Percentiles rank a stretch among this genome's conserved stretches.
Conservation (phyloP, 2,888 invertebrate genomes). For the Icerya purchasi region DNA sequence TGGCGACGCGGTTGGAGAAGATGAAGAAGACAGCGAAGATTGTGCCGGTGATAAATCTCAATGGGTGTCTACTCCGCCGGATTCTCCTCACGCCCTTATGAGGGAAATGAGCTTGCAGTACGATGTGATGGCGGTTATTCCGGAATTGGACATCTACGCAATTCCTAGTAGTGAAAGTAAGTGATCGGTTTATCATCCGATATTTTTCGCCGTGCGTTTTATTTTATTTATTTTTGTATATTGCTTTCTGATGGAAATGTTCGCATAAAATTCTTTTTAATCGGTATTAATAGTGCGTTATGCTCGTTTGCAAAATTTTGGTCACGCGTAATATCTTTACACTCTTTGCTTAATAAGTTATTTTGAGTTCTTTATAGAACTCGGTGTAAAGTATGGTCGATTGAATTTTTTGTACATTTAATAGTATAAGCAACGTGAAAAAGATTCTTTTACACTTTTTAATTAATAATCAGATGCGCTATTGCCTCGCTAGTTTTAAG, state of each 20-base stretch:
- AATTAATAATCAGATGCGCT: too few relatives aligned
- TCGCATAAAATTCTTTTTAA: background rate
- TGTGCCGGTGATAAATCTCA: constrained; percentile 30
- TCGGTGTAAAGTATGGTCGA: too few relatives aligned
- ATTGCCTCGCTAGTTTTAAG: too few relatives aligned
- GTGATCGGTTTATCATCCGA: constrained; percentile 14
- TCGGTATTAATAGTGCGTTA: too few relatives aligned
- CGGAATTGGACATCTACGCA: constrained; percentile 87
- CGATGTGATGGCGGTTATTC: constrained; percentile 57
- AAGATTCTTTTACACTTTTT: too few relatives aligned
- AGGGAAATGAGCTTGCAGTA: constrained; percentile 52
- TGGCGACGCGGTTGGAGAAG: constrained; percentile 40
- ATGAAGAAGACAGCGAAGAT: constrained; percentile 41
- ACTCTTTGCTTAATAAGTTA: too few relatives aligned
- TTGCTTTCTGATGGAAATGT: background rate
- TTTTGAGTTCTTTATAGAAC: too few relatives aligned
- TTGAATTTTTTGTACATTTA: too few relatives aligned
- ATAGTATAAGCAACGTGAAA: too few relatives aligned
- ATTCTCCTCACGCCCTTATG: constrained; percentile 55
- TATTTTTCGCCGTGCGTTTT: background rate
- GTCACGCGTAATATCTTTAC: too few relatives aligned
- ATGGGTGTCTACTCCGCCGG: constrained; percentile 57
- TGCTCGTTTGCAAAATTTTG: too few relatives aligned
- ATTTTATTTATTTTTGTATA: constrained; percentile 1
- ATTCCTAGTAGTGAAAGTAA: constrained; percentile 74